Percentiles rank a stretch among this genome's conserved stretches.
These are phyloP conservation scores for Agapetus fuscipes DNA, from an alignment of 2,888 invertebrate species.

Conservation along the genomic window DNA sequence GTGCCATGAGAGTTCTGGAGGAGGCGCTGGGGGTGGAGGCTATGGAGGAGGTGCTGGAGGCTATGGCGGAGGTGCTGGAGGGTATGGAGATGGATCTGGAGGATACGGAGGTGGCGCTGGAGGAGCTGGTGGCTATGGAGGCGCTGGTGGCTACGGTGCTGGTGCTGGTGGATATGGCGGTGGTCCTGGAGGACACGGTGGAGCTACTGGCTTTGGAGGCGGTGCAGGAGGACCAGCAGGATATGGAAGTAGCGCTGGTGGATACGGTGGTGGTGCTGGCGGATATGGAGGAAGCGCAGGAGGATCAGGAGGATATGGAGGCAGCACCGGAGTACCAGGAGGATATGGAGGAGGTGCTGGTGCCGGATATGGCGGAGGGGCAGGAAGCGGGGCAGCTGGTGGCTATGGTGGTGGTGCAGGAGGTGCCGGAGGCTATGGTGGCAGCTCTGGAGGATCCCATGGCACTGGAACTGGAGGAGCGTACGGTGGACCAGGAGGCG, in stretches of 20 bases:
- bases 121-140: not conserved
- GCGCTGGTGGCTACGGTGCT: constrained; percentile 5
- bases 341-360: constrained; percentile 1
- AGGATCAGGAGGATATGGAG: constrained; percentile 4
- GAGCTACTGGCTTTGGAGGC: no score
- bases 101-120: constrained; percentile 1
- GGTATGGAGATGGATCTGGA: no score
- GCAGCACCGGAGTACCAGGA: constrained; percentile 3
- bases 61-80: no score
- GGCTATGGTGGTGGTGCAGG: constrained; percentile 1
- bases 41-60: no score
- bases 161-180: constrained; percentile 1
- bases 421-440: constrained; percentile 10
- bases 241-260: constrained; percentile 3
- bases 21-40: not conserved
- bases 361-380: constrained; percentile 2
- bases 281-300: constrained; percentile 8
- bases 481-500: not conserved
- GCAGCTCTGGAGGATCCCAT: not conserved
- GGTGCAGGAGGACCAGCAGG: not conserved
- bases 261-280: constrained; percentile 2
- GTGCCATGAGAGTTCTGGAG: constrained; percentile 3
- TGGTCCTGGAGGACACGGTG: constrained; percentile 2
- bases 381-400: constrained; percentile 6
- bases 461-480: constrained; percentile 1